Base-by-base conservation (phyloP, 2,797 vertebrate genomes). In the Pyrocephalus nanus region DNA sequence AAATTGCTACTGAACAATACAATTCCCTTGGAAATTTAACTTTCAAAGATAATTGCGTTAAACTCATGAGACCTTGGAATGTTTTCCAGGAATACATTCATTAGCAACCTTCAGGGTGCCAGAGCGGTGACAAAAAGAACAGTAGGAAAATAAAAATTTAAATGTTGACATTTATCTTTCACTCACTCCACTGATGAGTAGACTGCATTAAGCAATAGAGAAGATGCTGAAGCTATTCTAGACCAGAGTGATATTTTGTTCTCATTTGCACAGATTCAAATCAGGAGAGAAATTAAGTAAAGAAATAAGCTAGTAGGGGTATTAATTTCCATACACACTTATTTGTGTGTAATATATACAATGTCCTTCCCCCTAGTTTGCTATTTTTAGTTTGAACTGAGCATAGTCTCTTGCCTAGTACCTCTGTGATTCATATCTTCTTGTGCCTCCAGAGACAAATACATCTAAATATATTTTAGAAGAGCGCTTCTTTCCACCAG, bases 311-410 rank as follows among this genome's bases (percentile, higher is more conserved):
- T 69, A 66, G 48, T 38, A 81, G 50, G 38, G 34, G 32, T 61
- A 89, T 64, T 42, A 32, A 77, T 79, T 92, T 92, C 74, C 8
- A 6, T 34, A 76, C 15, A 27, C 34, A 47, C 27, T 82, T 81
- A 61, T 42, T 60, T 72, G 61, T 58, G 27, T 66, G 40, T 72
- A 88, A 95, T 51, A 58, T 17, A 90, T 72, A 54, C 82, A 80
- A 69, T 2, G 8, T 36, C 57, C 78, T 79, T 40, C 26, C 34
- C 11, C 8, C 2, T 0, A 13, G 0, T 60, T 34, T 62, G 40
- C 66, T 86, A 88, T 90, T 92, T 92, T 93, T 54, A 90, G 60
- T 69, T 84, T 88, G 43, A 92, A 95, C 72, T 69, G 78, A 93
- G 38, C 54, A 38, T 1, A 80, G 72, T 90, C 78, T 62, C 85